A percentile compares a stretch with the other conserved stretches of the same genome.
These are phyloP conservation scores for Nephrocerus scutellatus DNA, from an alignment of 2,888 invertebrate genomes.

Conservation along the genomic window DNA sequence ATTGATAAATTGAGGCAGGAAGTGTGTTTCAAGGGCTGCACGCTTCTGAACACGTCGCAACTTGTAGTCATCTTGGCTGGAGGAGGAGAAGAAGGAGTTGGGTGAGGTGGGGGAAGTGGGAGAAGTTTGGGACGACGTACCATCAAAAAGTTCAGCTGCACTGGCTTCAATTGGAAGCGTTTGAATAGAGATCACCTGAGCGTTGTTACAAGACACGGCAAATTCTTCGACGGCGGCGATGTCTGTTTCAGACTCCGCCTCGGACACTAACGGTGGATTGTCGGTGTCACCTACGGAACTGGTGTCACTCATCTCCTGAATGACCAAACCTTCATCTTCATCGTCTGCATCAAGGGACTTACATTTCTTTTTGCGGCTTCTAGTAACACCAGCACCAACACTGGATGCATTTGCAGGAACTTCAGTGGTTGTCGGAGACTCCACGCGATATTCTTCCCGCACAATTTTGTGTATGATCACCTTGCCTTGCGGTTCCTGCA, in stretches of 20 bases:
- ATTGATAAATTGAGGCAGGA: slow-evolving; percentile 54
- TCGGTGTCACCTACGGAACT: slow-evolving; percentile 47
- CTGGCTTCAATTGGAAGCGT: slow-evolving; percentile 22
- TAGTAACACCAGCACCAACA: slow-evolving; percentile 9
- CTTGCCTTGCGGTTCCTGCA: slow-evolving; percentile 13
- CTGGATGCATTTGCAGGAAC: no score
- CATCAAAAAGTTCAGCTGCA: no score
- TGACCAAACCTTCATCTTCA: slow-evolving; percentile 24
- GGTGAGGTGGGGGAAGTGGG: no score
- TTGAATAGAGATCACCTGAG: slow-evolving; percentile 20
- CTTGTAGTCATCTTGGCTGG: slow-evolving; percentile 45
- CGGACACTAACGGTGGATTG: slow-evolving; percentile 54
- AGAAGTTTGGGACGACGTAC: no score
- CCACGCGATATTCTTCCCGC: slow-evolving; percentile 28
- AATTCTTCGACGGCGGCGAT: slow-evolving; percentile 29
- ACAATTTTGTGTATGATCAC: slow-evolving; percentile 29
- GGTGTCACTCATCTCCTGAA: slow-evolving; percentile 44
- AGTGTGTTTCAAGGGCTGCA: slow-evolving; percentile 52
- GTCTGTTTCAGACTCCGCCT: slow-evolving; percentile 55
- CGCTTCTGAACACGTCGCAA: slow-evolving; percentile 51
- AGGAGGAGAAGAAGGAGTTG: no score
- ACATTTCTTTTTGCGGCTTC: slow-evolving; percentile 26
- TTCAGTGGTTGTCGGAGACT: slow-evolving; percentile 28
- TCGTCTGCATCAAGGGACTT: slow-evolving; percentile 20
- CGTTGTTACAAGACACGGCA: slow-evolving; percentile 35